Conservation (phyloP, 2,888 invertebrate genomes). For the Agelastica alni region DNA sequence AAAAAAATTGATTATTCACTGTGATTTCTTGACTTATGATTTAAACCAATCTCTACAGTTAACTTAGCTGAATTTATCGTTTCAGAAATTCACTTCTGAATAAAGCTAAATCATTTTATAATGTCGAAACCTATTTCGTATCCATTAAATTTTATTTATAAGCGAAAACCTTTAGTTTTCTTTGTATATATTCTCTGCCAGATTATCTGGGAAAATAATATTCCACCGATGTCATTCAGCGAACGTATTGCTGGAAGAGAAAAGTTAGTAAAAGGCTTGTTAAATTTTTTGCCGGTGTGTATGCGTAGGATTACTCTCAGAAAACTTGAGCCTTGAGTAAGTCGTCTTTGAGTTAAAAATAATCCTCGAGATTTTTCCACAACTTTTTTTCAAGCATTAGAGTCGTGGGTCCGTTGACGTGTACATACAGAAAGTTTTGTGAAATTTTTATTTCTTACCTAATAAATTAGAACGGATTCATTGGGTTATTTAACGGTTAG, state of each 20-base stretch:
- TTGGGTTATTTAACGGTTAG: too few species aligned
- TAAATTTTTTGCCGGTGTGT: slow-evolving; percentile 10
- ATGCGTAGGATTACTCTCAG: slow-evolving; percentile 19
- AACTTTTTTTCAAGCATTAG: slow-evolving; percentile 17
- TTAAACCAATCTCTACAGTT: too few species aligned
- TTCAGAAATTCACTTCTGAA: too few species aligned
- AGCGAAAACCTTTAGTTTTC: too few species aligned
- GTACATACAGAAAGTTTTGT: slow-evolving; percentile 1
- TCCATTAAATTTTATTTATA: too few species aligned
- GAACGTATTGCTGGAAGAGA: slow-evolving; percentile 2
- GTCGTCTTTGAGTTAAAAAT: slow-evolving; percentile 15
- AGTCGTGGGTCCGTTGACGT: slow-evolving; percentile 1
- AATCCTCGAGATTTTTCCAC: slow-evolving; percentile 14
- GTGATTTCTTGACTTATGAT: too few species aligned
- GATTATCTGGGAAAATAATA: neutral
- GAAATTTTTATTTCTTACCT: too few species aligned
- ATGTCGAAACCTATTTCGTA: too few species aligned
- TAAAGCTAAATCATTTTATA: too few species aligned
- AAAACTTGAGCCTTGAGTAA: slow-evolving; percentile 17
- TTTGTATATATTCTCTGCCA: neutral
- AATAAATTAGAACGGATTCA: too few species aligned
- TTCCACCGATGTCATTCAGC: neutral
- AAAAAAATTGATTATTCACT: too few species aligned
- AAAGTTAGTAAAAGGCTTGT: slow-evolving; percentile 5
- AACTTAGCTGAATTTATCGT: too few species aligned